These are phyloP conservation scores for Pollenia griseotomentosa DNA, from an alignment of 2,888 invertebrate genomes.

Conservation along the genomic window DNA sequence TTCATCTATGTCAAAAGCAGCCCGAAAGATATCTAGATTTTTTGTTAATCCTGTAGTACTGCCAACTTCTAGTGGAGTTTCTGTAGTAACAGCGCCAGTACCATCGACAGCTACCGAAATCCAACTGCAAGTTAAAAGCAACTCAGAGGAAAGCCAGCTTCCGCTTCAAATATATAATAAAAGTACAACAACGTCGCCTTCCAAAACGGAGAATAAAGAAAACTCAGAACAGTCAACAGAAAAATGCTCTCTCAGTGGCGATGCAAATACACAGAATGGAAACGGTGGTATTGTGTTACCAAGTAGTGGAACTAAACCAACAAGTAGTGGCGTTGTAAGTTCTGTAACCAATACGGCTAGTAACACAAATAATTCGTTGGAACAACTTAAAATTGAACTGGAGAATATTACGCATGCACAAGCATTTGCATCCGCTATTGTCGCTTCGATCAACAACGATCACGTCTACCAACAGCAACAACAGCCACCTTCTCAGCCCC, in stretches of 20 bases:
- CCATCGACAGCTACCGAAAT: slow-evolving; percentile 31
- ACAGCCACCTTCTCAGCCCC: slow-evolving; percentile 55
- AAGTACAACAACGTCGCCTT: slow-evolving; percentile 28
- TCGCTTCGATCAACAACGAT: slow-evolving; percentile 77
- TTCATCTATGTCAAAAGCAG: slow-evolving; percentile 84
- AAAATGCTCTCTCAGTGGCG: background rate
- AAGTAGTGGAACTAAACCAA: slow-evolving; percentile 3
- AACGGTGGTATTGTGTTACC: slow-evolving; percentile 3
- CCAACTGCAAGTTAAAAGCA: background rate
- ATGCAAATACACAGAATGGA: slow-evolving; percentile 15
- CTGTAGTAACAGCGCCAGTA: slow-evolving; percentile 4
- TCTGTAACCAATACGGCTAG: slow-evolving; percentile 54
- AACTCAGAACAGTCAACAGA: slow-evolving; percentile 24
- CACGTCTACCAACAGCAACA: slow-evolving; percentile 73
- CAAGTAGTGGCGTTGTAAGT: slow-evolving; percentile 8
- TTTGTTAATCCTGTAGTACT: slow-evolving; percentile 91
- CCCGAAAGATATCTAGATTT: slow-evolving; percentile 91
- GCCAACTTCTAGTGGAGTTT: slow-evolving; percentile 80
- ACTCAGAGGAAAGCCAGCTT: slow-evolving; percentile 4
- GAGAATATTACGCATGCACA: slow-evolving; percentile 86
- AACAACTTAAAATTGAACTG: slow-evolving; percentile 86
- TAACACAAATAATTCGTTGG: slow-evolving; percentile 85
- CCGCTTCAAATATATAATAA: background rate
- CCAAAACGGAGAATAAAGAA: slow-evolving; percentile 30
- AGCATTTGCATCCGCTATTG: slow-evolving; percentile 81